Percentiles rank a stretch among this genome's conserved stretches.
Conservation (phyloP, 2,113 vertebrate species). For the Colistium nudipinnis region DNA sequence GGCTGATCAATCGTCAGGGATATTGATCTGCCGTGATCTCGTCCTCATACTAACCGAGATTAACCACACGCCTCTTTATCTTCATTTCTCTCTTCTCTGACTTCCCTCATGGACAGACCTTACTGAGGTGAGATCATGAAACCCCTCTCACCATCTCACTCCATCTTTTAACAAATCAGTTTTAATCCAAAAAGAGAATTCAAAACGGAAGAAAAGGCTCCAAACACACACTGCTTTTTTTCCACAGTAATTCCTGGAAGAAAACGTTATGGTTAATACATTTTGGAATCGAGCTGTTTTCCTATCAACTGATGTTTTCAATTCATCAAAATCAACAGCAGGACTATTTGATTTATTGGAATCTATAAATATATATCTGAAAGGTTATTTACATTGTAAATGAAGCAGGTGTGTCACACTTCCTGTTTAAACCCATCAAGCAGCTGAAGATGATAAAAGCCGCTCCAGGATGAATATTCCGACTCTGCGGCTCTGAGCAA, state of each 20-base stretch:
- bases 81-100: conserved; percentile 76
- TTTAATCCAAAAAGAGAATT: too few relatives aligned
- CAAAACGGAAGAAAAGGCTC: too few relatives aligned
- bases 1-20: too few relatives aligned
- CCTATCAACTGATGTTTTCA: too few relatives aligned
- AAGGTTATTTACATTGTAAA: too few relatives aligned
- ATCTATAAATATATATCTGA: too few relatives aligned
- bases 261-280: too few relatives aligned
- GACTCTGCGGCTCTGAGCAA: conserved; percentile 59
- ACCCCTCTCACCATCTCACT: neutral
- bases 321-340: too few relatives aligned
- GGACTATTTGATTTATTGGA: too few relatives aligned
- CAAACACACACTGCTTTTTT: too few relatives aligned
- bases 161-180: neutral
- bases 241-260: too few relatives aligned
- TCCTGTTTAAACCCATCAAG: conserved; percentile 47
- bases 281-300: too few relatives aligned
- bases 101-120: conserved; percentile 92
- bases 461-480: conserved; percentile 75
- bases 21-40: neutral
- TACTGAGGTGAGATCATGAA: conserved; percentile 92
- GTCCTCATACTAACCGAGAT: neutral
- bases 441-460: conserved; percentile 65
- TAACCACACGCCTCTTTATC: neutral
- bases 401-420: neutral